Conservation (phyloP, 2,113 vertebrate species). For the Eptesicus fuscus region DNA sequence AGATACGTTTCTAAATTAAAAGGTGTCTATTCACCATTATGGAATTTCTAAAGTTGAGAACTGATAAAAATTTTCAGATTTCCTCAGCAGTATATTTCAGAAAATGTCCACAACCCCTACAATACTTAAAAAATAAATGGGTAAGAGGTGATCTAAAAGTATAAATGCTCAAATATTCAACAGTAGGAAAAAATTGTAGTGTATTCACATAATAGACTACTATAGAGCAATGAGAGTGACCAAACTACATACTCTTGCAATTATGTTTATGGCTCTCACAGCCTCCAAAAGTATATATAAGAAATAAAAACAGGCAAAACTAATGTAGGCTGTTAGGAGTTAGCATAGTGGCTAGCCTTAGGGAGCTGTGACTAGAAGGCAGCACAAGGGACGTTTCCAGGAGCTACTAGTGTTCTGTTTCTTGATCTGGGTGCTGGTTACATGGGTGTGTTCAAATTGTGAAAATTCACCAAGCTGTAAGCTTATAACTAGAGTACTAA, state of each 20-base stretch:
- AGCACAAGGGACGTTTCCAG: background rate
- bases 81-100: background rate
- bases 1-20: background rate
- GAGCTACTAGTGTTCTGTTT: background rate
- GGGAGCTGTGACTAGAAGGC: background rate
- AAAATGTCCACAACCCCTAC: background rate
- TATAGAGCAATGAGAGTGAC: background rate
- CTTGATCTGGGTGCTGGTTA: background rate
- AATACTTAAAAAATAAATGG: background rate
- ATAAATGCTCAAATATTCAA: background rate
- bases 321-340: background rate
- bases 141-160: background rate
- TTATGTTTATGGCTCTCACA: background rate
- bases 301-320: background rate
- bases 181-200: background rate
- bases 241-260: background rate
- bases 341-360: background rate
- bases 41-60: background rate
- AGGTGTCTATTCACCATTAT: background rate
- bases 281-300: background rate
- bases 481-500: background rate
- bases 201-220: background rate
- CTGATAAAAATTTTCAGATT: slow-evolving; percentile 6
- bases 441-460: background rate
- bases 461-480: background rate